A percentile compares a stretch with the other conserved stretches of the same genome.
phyloP scores from a whole-genome alignment of 2,888 invertebrate species.

The Tetragonisca angustula region DNA sequence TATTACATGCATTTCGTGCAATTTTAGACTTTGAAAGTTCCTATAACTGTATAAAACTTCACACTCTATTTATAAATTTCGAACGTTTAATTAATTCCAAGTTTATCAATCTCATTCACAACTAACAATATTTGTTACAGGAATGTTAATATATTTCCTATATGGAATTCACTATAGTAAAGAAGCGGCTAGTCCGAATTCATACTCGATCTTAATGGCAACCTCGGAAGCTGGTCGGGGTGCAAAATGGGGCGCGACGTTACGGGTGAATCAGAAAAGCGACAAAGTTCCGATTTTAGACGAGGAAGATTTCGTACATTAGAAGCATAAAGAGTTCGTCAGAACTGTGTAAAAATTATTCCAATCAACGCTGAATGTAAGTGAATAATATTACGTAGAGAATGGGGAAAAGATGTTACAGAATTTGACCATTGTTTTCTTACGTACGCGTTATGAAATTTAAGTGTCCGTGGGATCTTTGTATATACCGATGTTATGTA shows the following conservation, averaged over 20 bases:
- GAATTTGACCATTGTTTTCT: slow-evolving; percentile 7
- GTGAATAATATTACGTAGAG: slow-evolving; percentile 16
- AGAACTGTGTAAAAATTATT: slow-evolving; percentile 15
- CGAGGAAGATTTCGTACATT: slow-evolving; percentile 60
- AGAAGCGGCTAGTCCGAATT: slow-evolving; percentile 87
- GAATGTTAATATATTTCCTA: slow-evolving; percentile 92
- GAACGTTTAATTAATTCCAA: too few relatives aligned
- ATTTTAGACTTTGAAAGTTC: too few relatives aligned
- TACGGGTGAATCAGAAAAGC: slow-evolving; percentile 76
- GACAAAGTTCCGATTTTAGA: slow-evolving; percentile 67
- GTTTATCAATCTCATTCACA: background rate
- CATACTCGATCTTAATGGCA: slow-evolving; percentile 88
- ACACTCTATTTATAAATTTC: too few relatives aligned
- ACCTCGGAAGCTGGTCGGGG: slow-evolving; percentile 87
- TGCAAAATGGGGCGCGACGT: slow-evolving; percentile 86
- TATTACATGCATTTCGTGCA: too few relatives aligned
- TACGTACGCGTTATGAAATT: slow-evolving; percentile 12
- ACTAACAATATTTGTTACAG: slow-evolving; percentile 84
- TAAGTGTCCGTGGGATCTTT: slow-evolving; percentile 33
- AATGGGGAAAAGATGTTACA: background rate
- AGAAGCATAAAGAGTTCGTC: slow-evolving; percentile 17
- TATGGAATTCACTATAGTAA: slow-evolving; percentile 95
- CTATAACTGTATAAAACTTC: too few relatives aligned
- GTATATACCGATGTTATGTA: slow-evolving; percentile 47
- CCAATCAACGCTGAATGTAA: slow-evolving; percentile 35